Conservation (phyloP, 2,797 vertebrate genomes). For the Molothrus aeneus region DNA sequence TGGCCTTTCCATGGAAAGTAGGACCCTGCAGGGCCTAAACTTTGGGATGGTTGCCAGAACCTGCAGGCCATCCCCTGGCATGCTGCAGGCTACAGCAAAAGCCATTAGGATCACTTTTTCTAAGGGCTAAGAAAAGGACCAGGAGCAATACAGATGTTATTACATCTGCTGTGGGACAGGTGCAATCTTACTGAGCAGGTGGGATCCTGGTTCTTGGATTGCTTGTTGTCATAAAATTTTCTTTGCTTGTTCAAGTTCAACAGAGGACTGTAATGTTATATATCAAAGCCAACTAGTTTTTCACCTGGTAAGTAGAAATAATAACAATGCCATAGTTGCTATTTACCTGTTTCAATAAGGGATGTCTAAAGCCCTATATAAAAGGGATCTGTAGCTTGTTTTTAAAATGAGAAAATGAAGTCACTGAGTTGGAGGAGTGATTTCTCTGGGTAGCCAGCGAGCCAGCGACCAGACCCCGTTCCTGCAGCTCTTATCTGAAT, state of each 20-base stretch:
- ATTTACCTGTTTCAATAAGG: not conserved
- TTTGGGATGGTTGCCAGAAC: not conserved
- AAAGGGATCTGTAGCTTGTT: not conserved
- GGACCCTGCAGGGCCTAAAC: not conserved
- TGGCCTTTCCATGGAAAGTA: not conserved
- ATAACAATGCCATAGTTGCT: not conserved
- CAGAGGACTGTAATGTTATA: not conserved
- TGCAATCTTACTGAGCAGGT: not conserved
- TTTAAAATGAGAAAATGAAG: not conserved
- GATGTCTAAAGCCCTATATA: not conserved
- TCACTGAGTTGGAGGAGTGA: not conserved
- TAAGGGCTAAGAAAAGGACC: not conserved
- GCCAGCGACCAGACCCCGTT: rapidly evolving
- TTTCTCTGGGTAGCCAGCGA: not conserved
- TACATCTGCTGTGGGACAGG: constrained; percentile 22
- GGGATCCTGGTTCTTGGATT: not conserved
- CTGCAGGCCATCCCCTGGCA: not conserved
- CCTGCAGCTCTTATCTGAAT: not conserved
- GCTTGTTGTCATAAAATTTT: not conserved
- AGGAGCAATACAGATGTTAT: constrained; percentile 24
- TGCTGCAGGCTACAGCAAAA: not conserved
- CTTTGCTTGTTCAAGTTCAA: not conserved
- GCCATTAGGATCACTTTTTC: not conserved
- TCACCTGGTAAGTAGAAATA: not conserved
- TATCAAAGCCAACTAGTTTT: not conserved